phyloP scores from a whole-genome alignment of 1,140 invertebrate species.

The Drosophila bocqueti region DNA sequence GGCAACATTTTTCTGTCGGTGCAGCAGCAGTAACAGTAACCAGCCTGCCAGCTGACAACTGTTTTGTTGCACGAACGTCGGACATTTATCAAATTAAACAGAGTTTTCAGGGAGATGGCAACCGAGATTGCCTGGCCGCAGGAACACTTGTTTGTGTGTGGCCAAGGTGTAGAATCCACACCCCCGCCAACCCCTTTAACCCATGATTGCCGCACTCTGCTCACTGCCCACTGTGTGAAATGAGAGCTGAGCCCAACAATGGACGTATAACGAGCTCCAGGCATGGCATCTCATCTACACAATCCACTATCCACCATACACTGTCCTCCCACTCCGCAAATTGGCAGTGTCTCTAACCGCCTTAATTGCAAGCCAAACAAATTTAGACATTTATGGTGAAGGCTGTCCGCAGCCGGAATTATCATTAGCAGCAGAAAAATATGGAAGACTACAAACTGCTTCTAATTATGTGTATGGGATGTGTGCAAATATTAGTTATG shows the following conservation, averaged over 20 bases:
- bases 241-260: slow-evolving; percentile 48
- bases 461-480: slow-evolving; percentile 53
- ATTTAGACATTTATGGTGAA: slow-evolving; percentile 39
- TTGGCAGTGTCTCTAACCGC: slow-evolving; percentile 35
- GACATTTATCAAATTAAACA: slow-evolving; percentile 81
- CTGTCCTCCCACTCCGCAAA: slow-evolving; percentile 30
- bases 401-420: slow-evolving; percentile 11
- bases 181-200: background rate
- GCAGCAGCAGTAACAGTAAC: slow-evolving; percentile 2
- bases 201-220: background rate
- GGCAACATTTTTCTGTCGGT: background rate
- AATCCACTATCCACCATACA: background rate
- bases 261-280: slow-evolving; percentile 64
- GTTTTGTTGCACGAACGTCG: slow-evolving; percentile 74
- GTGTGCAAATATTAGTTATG: slow-evolving; percentile 34
- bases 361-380: slow-evolving; percentile 66
- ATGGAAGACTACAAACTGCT: slow-evolving; percentile 5
- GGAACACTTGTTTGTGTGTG: slow-evolving; percentile 32
- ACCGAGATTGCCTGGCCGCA: slow-evolving; percentile 43
- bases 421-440: slow-evolving; percentile 43
- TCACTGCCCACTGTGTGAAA: slow-evolving; percentile 11
- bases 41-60: slow-evolving; percentile 64
- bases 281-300: slow-evolving; percentile 45
- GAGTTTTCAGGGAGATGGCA: slow-evolving; percentile 59
- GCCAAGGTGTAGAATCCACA: slow-evolving; percentile 27